phyloP scores from a whole-genome alignment of 2,797 vertebrate genomes.

The Sebastes minor region DNA sequence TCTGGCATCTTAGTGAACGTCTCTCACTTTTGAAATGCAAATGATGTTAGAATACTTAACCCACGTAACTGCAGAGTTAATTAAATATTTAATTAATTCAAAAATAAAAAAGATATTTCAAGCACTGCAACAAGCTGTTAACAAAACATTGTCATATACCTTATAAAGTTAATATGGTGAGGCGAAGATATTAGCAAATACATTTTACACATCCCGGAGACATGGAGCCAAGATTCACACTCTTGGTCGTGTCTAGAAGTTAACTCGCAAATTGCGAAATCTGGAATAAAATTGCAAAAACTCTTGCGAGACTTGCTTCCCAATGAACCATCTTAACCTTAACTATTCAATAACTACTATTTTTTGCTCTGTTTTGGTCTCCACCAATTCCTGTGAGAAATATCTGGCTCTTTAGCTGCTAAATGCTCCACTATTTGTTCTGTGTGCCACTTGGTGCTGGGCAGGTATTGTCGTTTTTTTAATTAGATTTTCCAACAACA shows the following conservation, averaged over 20 bases:
- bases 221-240: background rate
- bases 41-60: background rate
- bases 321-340: no score
- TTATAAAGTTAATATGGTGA: background rate
- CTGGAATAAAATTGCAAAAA: no score
- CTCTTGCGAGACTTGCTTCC: no score
- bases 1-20: background rate
- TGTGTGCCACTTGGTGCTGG: background rate
- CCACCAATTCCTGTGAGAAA: background rate
- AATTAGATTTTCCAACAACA: background rate
- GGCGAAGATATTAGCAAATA: background rate
- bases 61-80: background rate
- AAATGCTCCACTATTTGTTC: background rate
- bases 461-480: background rate
- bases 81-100: background rate
- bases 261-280: no score
- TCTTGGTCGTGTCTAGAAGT: no score
- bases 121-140: background rate
- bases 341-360: no score
- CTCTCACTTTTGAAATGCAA: background rate
- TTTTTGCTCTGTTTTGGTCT: background rate
- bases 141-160: background rate
- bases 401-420: background rate
- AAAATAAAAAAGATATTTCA: no score
- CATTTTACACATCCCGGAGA: background rate